Evolutionary conservation across 2,113 vertebrate species (phyloP).

Genomic region (Aldabrachelys gigantea): DNA sequence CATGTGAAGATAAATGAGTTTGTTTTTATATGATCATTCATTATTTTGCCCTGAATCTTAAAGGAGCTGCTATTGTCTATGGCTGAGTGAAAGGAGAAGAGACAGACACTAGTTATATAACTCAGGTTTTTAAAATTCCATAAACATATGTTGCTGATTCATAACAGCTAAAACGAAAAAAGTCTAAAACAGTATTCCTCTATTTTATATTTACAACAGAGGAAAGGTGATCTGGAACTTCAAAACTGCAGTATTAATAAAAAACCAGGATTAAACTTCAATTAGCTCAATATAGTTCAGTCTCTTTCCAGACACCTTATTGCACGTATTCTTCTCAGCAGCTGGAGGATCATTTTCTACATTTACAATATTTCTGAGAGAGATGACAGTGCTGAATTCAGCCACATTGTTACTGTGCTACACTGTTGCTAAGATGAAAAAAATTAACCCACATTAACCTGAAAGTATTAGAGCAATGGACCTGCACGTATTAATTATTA

Average conservation of each 20-base stretch:
- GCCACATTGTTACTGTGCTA: background rate
- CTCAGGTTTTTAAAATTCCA: background rate
- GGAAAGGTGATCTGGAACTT: background rate
- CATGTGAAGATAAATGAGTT: background rate
- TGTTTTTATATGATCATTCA: background rate
- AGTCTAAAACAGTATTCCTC: background rate
- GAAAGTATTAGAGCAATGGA: background rate
- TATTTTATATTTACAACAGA: background rate
- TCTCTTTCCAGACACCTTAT: background rate
- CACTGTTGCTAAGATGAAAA: conserved; percentile 14
- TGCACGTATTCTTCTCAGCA: background rate
- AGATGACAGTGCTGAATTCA: background rate
- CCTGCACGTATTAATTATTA: conserved; percentile 42
- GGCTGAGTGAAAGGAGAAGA: background rate
- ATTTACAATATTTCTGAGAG: background rate
- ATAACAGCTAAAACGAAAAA: background rate
- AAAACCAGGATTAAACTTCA: background rate
- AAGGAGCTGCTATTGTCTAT: background rate
- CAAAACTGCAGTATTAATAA: background rate
- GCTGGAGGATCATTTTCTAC: background rate
- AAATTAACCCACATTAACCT: conserved; percentile 27
- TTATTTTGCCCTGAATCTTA: background rate
- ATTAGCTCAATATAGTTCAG: background rate
- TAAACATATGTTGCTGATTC: background rate
- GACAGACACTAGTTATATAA: background rate